Evolutionary conservation across 2,888 invertebrate species (phyloP), one percentile per base, ranked within the genome.

Genomic region (Aspidiotus rigidus): DNA sequence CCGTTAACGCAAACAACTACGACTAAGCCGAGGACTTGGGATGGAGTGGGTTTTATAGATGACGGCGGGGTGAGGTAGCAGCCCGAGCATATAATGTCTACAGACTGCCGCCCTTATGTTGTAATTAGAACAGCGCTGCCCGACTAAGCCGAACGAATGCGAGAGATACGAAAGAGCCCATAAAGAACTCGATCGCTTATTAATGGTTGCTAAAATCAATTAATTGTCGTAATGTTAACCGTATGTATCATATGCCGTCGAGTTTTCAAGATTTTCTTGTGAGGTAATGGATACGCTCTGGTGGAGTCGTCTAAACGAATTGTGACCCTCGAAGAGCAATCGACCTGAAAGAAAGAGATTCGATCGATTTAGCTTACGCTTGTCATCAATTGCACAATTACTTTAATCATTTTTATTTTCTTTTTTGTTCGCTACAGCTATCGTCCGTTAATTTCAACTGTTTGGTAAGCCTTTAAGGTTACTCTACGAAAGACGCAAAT

Each of bases 51-150:
- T 49, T 49, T 13, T 49, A 49, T 49, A 49, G 49, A 49, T n/a
- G 11, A n/a, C 10, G n/a, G 49, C 6, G 49, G 49, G 49, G 49
- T n/a, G 49, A 49, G 49, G 49, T n/a, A 49, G 49, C 49, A 13
- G 49, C 2, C 49, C 49, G 49, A 49, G 49, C 49, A 49, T 49
- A 49, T n/a, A 49, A 2, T 49, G 3, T 49, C 49, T 49, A n/a
- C 49, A 49, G 11, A n/a, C 49, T 49, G n/a, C 49, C 49, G 49
- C 49, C 49, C 49, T 28, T 28, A 49, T 49, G 49, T 49, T 49
- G 49, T 49, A 49, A 49, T 49, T 49, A n/a, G 49, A 49, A 49
- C 49, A 49, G 49, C 49, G 49, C n/a, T 49, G 49, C 49, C 49
- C 49, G 49, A 49, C n/a, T 49, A 49, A 49, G 49, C 49, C 49